Evolutionary conservation across 2,113 vertebrate genomes (phyloP).

Genomic region (Anolis sagrei): DNA sequence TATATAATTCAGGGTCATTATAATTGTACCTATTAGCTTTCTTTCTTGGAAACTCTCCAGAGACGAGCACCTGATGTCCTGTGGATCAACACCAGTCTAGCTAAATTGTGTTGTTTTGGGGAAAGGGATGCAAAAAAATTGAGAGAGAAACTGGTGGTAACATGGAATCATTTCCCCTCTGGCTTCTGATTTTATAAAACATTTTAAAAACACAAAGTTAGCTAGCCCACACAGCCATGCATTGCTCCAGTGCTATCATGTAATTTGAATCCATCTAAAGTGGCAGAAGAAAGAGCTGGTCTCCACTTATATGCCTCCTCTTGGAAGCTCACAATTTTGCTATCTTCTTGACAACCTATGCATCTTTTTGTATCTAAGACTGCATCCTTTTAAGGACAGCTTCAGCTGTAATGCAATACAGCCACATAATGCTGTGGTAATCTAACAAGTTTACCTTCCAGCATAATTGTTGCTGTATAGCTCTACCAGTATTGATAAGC

Average conservation of each 20-base stretch:
- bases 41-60: too few relatives aligned
- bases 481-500: neutral
- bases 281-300: neutral
- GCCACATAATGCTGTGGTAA: neutral
- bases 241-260: too few relatives aligned
- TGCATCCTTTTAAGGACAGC: neutral
- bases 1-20: too few relatives aligned
- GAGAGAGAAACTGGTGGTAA: neutral
- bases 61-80: too few relatives aligned
- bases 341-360: too few relatives aligned
- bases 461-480: neutral
- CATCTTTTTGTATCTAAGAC: neutral
- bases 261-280: neutral
- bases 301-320: neutral
- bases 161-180: neutral
- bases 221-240: too few relatives aligned
- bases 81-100: too few relatives aligned
- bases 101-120: too few relatives aligned
- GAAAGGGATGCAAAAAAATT: neutral
- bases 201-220: neutral
- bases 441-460: neutral
- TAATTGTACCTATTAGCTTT: too few relatives aligned
- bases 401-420: too few relatives aligned
- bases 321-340: neutral
- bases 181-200: neutral